phyloP scores from a whole-genome alignment of 2,888 invertebrate species.

The Hyalella azteca region DNA sequence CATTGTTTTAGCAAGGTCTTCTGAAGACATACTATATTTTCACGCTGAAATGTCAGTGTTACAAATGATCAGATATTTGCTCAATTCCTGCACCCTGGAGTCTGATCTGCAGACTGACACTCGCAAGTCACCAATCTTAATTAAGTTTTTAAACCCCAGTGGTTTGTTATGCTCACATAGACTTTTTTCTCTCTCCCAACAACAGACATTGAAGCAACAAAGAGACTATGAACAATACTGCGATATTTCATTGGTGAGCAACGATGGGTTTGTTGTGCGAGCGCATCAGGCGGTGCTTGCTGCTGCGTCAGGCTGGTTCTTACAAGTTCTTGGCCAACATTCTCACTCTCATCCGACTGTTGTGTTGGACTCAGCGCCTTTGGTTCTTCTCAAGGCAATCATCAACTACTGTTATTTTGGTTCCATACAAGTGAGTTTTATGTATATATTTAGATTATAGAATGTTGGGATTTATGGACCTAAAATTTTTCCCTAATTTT shows the following conservation, averaged over 20 bases:
- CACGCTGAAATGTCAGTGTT: no score
- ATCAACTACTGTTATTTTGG: constrained; percentile 55
- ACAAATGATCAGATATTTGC: no score
- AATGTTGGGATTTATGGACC: background rate
- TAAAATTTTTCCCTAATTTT: no score
- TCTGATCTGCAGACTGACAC: no score
- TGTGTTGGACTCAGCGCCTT: constrained; percentile 48
- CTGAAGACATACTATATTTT: no score
- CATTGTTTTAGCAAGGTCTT: no score
- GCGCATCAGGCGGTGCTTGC: constrained; percentile 54
- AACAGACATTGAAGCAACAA: constrained; percentile 50
- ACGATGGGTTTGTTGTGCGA: constrained; percentile 54
- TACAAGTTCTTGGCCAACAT: constrained; percentile 39
- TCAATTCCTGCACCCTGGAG: no score
- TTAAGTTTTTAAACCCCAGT: no score
- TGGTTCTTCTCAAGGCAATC: constrained; percentile 44
- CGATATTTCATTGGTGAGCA: constrained; percentile 52
- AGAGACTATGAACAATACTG: constrained; percentile 50
- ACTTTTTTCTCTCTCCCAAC: no score
- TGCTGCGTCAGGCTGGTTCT: constrained; percentile 50
- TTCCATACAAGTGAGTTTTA: constrained; percentile 46
- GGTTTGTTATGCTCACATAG: no score
- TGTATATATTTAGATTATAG: background rate
- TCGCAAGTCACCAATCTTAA: no score
- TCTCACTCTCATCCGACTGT: constrained; percentile 48